Conservation (phyloP, 2,888 invertebrate species). For the Drosophila flavopinicola region DNA sequence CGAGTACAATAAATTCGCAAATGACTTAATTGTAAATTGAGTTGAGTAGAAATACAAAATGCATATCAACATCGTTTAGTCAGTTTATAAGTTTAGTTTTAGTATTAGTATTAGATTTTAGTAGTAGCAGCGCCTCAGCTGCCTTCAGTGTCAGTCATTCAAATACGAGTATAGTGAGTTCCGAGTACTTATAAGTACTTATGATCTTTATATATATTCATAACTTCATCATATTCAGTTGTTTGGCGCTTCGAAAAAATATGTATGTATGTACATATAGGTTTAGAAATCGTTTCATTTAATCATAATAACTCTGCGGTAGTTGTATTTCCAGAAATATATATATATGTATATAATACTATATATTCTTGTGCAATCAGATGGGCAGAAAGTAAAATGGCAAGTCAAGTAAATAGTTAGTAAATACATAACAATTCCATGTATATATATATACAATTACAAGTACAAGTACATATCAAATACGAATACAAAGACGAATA, state of each 20-base stretch:
- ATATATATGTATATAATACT: conserved; percentile 23
- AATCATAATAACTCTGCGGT: conserved; percentile 32
- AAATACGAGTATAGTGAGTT: conserved; percentile 64
- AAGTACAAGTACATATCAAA: conserved; percentile 25
- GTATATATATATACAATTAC: conserved; percentile 27
- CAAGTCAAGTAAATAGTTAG: conserved; percentile 61
- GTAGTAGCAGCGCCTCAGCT: conserved; percentile 46
- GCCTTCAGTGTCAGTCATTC: conserved; percentile 84
- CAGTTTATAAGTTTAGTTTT: conserved; percentile 38
- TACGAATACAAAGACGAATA: conserved; percentile 15
- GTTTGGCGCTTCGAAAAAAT: neutral
- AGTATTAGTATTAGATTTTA: conserved; percentile 18
- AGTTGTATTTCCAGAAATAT: conserved; percentile 56
- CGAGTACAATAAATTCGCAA: conserved; percentile 74
- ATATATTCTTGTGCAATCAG: conserved; percentile 75
- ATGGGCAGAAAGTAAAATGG: conserved; percentile 83
- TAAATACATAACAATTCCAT: conserved; percentile 42
- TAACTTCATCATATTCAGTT: conserved; percentile 4
- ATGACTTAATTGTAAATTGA: conserved; percentile 62
- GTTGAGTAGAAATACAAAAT: conserved; percentile 66
- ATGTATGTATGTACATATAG: too few relatives aligned
- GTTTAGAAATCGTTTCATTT: conserved; percentile 21
- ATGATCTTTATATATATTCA: conserved; percentile 5
- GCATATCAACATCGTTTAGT: conserved; percentile 59
- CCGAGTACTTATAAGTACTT: conserved; percentile 20